phyloP scores from a whole-genome alignment of 2,113 vertebrate genomes.

The Ciconia maguari region DNA sequence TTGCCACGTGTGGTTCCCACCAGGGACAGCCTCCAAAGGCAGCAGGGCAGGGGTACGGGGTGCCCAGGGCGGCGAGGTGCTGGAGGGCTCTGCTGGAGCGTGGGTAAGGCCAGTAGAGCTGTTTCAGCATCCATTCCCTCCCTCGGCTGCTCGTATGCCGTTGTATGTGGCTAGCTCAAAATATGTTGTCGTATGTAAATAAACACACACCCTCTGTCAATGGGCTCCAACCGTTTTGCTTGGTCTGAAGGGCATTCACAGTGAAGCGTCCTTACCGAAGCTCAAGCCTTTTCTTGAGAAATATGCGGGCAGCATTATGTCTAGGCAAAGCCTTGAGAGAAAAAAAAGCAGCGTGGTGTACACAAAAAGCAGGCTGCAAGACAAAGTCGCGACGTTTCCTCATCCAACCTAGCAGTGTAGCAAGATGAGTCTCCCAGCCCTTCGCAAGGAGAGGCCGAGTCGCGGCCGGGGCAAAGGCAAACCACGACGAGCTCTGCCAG shows the following conservation, averaged over 20 bases:
- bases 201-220: rapidly evolving
- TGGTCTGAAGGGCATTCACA: not conserved
- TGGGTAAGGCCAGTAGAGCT: not conserved
- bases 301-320: not conserved
- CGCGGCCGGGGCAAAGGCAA: not conserved
- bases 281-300: not conserved
- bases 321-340: not conserved
- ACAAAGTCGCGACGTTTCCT: not conserved
- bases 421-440: not conserved
- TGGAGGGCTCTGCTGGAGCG: not conserved
- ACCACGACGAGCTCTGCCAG: not conserved
- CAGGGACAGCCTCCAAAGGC: no score
- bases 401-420: not conserved
- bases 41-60: not conserved
- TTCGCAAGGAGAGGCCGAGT: not conserved
- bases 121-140: not conserved
- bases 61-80: rapidly evolving
- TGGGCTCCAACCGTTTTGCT: not conserved
- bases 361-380: not conserved
- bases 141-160: rapidly evolving
- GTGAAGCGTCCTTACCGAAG: not conserved
- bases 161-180: not conserved
- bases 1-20: not conserved
- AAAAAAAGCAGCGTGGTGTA: not conserved
- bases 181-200: rapidly evolving